Conservation (phyloP, 2,797 vertebrate species). For the Paratrypauchen microcephalus region DNA sequence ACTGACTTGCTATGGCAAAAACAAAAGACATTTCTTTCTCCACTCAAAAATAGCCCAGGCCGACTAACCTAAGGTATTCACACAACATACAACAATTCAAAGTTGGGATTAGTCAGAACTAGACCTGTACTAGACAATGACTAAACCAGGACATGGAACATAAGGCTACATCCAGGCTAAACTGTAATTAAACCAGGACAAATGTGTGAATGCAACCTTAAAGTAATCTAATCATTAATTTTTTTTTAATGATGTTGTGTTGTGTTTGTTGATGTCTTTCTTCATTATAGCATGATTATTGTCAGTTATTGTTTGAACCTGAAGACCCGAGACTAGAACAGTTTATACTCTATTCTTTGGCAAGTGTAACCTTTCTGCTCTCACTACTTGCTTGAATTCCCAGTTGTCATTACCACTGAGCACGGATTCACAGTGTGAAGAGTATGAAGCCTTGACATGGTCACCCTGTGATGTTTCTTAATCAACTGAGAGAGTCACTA, state of each 20-base stretch:
- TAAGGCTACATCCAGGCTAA: no score
- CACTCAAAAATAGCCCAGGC: no score
- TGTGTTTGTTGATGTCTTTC: no score
- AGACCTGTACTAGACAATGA: background rate
- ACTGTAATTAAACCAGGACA: no score
- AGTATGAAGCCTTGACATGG: constrained; percentile 4
- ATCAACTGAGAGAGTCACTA: background rate
- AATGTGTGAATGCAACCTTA: no score
- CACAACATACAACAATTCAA: no score
- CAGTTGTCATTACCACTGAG: background rate
- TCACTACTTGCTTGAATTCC: constrained; percentile 2
- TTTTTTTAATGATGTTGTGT: no score
- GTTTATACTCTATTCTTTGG: background rate
- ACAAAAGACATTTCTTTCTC: no score
- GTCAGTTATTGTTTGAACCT: background rate
- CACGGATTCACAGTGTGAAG: background rate
- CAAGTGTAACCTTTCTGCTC: background rate
- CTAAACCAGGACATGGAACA: background rate
- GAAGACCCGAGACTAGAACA: background rate
- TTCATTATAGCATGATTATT: background rate
- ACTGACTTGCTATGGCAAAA: no score
- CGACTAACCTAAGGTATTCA: no score
- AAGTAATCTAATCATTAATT: no score
- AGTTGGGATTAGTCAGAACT: no score
- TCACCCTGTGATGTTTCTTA: background rate